Evolutionary conservation across 2,888 invertebrate species (phyloP), one percentile per base, ranked within the genome.

Genomic region (Oscheius sp.): DNA sequence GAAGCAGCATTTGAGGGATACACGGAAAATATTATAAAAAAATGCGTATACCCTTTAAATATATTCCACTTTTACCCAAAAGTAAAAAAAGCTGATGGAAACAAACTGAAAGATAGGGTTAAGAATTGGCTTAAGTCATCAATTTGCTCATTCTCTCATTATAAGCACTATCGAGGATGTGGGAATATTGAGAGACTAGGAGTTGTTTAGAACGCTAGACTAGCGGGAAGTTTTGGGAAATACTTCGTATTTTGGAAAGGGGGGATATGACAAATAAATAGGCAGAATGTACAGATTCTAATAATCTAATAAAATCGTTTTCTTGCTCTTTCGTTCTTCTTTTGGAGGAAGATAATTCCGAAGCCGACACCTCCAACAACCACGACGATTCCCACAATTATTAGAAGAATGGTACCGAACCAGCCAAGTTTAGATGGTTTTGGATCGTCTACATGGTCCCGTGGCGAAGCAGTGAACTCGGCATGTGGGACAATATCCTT

Each of bases 321-420:
- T 85, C 95, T 92, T 75, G 93, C 93, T 81, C 94, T 93, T 88
- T 95, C 94, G 88, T 94, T 94, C 75, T 93, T 93, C 88, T 96
- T 96, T 89, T 95, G 95, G 89, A 96, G 96, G 89, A 94, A 93
- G 91, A 96, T 93, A 76, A 96, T 93, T 35, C 94, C 95, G 70
- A 96, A 92, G 2, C 96, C 93, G 0, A 94, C 93, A 77, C 93
- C 92, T 0, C 93, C 94, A 55, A 94, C 93, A 12, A 96, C 89
- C 1, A 93, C 93, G 29, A 97, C 91, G 68, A 96, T 93, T 16
- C 93, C 93, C 68, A 93, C 91, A 82, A 98, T 91, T 91, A 97
- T 93, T 76, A 95, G 92, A 5, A 85, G 35, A 1, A 96, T 91
- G 90, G 97, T 95, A 69, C 96, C 79, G 70, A 95, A 92, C 66